Base-by-base conservation (phyloP, 2,113 vertebrate genomes). In the Phylloscopus trochilus region DNA sequence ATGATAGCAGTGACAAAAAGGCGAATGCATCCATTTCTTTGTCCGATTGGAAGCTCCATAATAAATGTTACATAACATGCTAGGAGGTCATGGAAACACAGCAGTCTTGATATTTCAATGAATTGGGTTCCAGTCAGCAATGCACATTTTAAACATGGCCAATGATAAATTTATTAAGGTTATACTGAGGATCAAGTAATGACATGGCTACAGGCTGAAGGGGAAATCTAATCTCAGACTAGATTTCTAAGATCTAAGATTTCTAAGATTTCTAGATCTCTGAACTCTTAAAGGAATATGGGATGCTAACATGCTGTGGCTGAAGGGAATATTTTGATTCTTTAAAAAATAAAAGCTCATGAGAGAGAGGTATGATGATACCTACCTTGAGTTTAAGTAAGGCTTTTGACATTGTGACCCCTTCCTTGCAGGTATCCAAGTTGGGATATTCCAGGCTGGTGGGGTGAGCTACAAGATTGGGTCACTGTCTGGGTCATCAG, bases 291-390 rank as follows among this genome's bases (percentile, higher is more conserved):
- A 63, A 52, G 28, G 55, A 80, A 63, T 93, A 74, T 15, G 35
- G 16, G n/a, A 77, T 94, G 30, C 37, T 83, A 69, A 70, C 35
- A 41, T 41, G 30, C 30, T 82, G 49, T 76, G 37, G 62, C 84
- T 87, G 59, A 91, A 91, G 46, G n/a, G 33, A 89, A 56, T 82
- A 47, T 91, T 96, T 87, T 78, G 52, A 75, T 87, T 90, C 68
- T 90, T 86, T 69, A 62, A 88, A 69, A 13, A 37, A 73, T 77
- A 90, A 93, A 90, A 90, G 4, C 46, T 73, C 41, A 23, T 72
- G 49, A 70, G 56, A 58, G 41, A 47, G 60, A 52, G 9, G 51
- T 11, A 55, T 59, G 22, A 68, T 51, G 39, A 68, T 56, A 63
- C 56, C 21, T 83, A 58, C 37, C 24, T 60, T 58, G 46, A 83